Conservation (phyloP, 2,113 vertebrate species). For the Prunella fulvescens region DNA sequence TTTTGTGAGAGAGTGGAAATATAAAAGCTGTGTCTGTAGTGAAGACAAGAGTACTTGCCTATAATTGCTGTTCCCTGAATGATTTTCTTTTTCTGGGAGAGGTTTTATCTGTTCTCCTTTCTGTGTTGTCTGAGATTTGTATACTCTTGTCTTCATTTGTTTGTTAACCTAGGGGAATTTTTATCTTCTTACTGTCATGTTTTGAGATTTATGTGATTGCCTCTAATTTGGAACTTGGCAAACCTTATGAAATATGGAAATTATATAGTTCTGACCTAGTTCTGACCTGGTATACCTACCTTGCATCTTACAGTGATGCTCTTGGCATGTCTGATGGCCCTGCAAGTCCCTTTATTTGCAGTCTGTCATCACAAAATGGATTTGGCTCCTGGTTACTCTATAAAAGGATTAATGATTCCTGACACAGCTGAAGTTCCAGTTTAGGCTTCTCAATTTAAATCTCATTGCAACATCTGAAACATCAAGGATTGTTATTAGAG, state of each 20-base stretch:
- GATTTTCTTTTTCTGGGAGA: background rate
- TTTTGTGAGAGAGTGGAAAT: background rate
- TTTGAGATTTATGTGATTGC: background rate
- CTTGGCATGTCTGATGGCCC: background rate
- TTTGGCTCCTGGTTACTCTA: background rate
- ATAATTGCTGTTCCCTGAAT: background rate
- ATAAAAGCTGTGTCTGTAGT: conserved; percentile 5
- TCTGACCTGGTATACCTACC: background rate
- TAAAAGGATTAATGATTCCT: background rate
- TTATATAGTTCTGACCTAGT: background rate
- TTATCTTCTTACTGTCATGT: background rate
- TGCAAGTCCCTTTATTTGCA: background rate
- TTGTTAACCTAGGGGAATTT: background rate
- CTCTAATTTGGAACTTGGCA: background rate
- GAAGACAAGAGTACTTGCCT: conserved; percentile 19
- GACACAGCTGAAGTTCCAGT: background rate
- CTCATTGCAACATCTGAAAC: background rate
- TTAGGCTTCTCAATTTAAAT: background rate
- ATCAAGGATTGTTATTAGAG: background rate
- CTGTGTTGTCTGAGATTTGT: background rate
- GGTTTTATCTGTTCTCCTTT: background rate
- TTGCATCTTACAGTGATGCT: background rate
- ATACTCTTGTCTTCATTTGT: background rate
- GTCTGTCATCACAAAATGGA: background rate
- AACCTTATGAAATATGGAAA: background rate